phyloP scores from a whole-genome alignment of 2,888 invertebrate species.

The Pristionchus entomophagus region DNA sequence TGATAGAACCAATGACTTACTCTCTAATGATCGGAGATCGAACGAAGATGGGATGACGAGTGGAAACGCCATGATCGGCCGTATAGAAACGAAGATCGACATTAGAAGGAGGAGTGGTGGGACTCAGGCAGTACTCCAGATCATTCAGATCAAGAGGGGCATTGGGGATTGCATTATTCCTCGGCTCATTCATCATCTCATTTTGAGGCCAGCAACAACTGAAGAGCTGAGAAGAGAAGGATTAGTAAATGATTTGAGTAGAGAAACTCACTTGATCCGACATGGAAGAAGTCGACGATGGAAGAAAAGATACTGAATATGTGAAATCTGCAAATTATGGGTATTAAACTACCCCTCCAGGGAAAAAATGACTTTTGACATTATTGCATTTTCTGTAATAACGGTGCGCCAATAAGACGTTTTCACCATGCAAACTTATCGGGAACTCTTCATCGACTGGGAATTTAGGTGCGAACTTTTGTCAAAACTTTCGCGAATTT shows the following conservation, averaged over 20 bases:
- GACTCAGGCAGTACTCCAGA: not conserved
- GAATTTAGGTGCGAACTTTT: too few relatives aligned
- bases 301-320: not conserved
- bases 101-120: not conserved
- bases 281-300: not conserved
- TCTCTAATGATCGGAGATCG: not conserved
- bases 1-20: not conserved
- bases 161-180: not conserved
- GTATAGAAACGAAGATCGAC: not conserved
- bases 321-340: too few relatives aligned
- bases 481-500: too few relatives aligned
- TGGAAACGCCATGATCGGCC: not conserved
- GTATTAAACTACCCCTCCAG: too few relatives aligned
- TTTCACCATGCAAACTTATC: not conserved
- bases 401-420: too few relatives aligned
- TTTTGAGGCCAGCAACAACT: not conserved
- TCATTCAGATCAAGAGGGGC: not conserved
- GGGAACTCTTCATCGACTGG: not conserved
- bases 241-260: not conserved
- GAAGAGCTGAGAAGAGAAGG: not conserved
- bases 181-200: not conserved
- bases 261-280: not conserved
- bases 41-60: slow-evolving; percentile 19
- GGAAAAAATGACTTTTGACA: too few relatives aligned
- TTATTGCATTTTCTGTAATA: too few relatives aligned